Conservation (phyloP, 2,797 vertebrate genomes). For the Pygocentrus nattereri region DNA sequence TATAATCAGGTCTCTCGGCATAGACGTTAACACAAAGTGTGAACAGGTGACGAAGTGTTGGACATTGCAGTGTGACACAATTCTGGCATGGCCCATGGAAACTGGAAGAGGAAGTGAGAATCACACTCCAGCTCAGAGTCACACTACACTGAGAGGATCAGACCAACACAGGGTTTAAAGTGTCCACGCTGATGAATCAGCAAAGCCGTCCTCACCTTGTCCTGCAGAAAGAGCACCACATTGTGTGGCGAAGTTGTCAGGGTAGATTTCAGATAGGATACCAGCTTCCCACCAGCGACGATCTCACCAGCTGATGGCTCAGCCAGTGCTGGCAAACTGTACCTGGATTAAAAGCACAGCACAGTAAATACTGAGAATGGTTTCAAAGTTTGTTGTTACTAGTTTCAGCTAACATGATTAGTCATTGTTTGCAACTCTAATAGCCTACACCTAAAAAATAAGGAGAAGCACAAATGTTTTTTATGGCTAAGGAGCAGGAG, state of each 20-base stretch:
- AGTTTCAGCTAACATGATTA: not conserved
- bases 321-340: constrained; percentile 71
- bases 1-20: too few species aligned
- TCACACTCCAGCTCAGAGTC: constrained; percentile 62
- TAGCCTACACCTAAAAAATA: too few species aligned
- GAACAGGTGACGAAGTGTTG: too few species aligned
- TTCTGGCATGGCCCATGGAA: constrained; percentile 57
- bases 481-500: too few species aligned
- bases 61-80: constrained; percentile 4
- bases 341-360: constrained; percentile 48
- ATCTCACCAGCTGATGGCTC: constrained; percentile 83
- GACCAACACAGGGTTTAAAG: not conserved
- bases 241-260: constrained; percentile 79
- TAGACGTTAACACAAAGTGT: too few species aligned
- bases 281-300: constrained; percentile 77
- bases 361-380: not conserved
- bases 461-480: too few species aligned
- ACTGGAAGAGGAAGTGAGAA: constrained; percentile 69
- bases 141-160: constrained; percentile 66
- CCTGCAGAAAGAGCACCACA: constrained; percentile 88
- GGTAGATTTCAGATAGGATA: constrained; percentile 77
- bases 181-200: not conserved
- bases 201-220: constrained; percentile 78
- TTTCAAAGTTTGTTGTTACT: not conserved
- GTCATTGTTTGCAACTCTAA: too few species aligned